Evolutionary conservation across 2,113 vertebrate genomes (phyloP).

Genomic region (Hepsetus odoe): DNA sequence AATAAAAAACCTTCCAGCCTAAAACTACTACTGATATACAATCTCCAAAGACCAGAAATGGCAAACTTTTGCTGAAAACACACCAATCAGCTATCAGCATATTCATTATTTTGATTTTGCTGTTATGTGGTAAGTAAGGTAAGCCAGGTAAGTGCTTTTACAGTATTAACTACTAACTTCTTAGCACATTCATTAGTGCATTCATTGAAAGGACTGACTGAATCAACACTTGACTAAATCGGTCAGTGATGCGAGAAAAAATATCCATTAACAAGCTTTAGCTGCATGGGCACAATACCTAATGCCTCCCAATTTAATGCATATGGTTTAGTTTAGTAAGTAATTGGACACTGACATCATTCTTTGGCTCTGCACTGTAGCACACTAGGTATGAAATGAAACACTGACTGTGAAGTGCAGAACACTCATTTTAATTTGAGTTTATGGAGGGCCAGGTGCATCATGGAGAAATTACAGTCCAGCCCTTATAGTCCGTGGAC

Average conservation of each 20-base stretch:
- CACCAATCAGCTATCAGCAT: no score
- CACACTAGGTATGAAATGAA: neutral
- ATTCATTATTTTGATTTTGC: no score
- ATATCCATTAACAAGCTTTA: slow-evolving; percentile 9
- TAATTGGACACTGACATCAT: neutral
- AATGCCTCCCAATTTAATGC: neutral
- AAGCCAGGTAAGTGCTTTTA: no score
- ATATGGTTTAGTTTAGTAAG: neutral
- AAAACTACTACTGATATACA: no score
- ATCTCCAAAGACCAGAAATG: no score
- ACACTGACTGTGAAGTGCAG: neutral
- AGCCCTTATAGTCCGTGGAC: no score
- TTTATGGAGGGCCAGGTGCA: neutral
- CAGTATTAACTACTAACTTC: no score
- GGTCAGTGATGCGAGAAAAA: neutral
- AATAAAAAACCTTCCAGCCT: no score
- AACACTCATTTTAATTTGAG: neutral
- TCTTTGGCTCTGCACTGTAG: neutral
- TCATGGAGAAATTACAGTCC: no score
- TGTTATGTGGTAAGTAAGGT: no score
- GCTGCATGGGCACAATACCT: neutral
- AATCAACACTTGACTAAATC: slow-evolving; percentile 11
- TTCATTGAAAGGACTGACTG: neutral
- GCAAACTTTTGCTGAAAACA: no score
- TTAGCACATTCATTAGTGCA: no score